Evolutionary conservation across 1,140 invertebrate species (phyloP), one percentile per base, ranked within the genome.

Genomic region (Panagrolaimus sp.): DNA sequence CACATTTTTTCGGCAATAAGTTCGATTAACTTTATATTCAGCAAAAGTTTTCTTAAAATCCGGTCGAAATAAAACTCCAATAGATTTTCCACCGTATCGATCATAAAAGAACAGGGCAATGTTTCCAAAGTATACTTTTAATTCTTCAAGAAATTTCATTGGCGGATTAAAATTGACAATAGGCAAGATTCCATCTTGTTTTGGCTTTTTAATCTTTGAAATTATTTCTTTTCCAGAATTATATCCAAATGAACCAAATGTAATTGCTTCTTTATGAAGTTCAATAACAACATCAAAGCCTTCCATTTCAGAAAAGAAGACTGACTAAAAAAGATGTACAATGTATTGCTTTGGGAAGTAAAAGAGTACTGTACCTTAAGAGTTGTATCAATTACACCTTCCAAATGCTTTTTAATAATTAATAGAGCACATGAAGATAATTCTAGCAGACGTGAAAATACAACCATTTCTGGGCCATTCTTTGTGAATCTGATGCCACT

Each of bases 61-160:
- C 1, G 91, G 90, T 81, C 89, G 91, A 87, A 92, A 90, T 11
- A 93, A 81, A 63, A 94, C 89, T 8, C 88, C 90, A 71, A 96
- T 89, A 7, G 88, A 84, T 69, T 87, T 86, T 38, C 92, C 92
- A 23, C 92, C 92, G 84, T 89, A 91, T 0, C 85, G 84, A 83
- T 96, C 90, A 82, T 92, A 88, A 81, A 95, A 93, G 82, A 96
- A 94, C 27, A 92, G 80, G 1, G 90, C 91, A 77, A 89, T 88
- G 42, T 92, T 88, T 5, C 86, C 87, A 83, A 90, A 95, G 64
- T 87, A 87, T 64, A 86, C 85, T 90, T 92, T 57, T 27, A 57
- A 57, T 57, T 57, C 51, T 1, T n/a, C n/a, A 27, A 20, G n/a
- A 20, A 57, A 16, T 16, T 57, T 27, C 20, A 27, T 20, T 11